A percentile compares a stretch with the other conserved stretches of the same genome.
These are phyloP conservation scores for Apostichopus californicus DNA, from an alignment of 35 echinoderm and acorn worm species.

Conservation along the genomic window DNA sequence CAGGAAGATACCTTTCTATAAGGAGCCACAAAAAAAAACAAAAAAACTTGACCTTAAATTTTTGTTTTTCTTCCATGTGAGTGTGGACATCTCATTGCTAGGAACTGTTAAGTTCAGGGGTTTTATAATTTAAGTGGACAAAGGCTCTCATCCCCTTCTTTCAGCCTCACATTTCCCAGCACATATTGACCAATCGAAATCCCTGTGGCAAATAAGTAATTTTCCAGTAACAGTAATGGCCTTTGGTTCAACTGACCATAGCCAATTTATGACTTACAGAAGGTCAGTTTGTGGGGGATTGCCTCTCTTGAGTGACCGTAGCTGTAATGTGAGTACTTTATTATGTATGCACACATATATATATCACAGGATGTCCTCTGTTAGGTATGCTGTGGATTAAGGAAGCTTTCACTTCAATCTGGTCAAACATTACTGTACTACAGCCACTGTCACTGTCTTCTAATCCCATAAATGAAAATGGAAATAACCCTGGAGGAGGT, in stretches of 20 bases:
- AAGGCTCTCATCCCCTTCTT: neutral
- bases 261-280: constrained; percentile 41
- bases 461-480: neutral
- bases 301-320: neutral
- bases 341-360: constrained; percentile 41
- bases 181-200: constrained; percentile 30
- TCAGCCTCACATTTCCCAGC: constrained; percentile 31
- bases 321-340: constrained; percentile 41
- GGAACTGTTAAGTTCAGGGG: neutral
- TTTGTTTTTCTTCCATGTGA: constrained; percentile 4
- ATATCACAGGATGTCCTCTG: constrained; percentile 13
- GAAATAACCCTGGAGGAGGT: neutral
- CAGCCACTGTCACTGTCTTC: neutral
- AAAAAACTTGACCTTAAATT: constrained; percentile 38
- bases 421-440: neutral
- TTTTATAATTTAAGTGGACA: constrained; percentile 29
- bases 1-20: neutral
- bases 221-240: constrained; percentile 42
- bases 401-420: neutral
- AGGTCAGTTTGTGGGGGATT: constrained; percentile 13
- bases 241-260: constrained; percentile 47
- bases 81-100: constrained; percentile 29
- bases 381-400: constrained; percentile 1
- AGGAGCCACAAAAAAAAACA: neutral
- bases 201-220: constrained; percentile 48